phyloP scores from a whole-genome alignment of 2,113 vertebrate genomes.

The Microcebus griseorufus region DNA sequence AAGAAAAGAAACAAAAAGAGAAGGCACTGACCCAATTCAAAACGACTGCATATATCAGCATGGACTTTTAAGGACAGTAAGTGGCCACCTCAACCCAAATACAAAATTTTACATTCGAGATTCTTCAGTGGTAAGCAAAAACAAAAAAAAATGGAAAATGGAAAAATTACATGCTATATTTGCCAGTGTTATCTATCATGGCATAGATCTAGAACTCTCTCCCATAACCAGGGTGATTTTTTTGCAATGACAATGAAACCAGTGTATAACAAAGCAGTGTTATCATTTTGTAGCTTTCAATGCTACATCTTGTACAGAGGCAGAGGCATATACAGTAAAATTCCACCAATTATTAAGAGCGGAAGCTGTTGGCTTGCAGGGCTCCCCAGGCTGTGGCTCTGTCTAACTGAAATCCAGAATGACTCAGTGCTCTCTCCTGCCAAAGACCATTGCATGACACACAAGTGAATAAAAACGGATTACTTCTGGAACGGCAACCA shows the following conservation, averaged over 20 bases:
- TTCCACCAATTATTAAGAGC: background rate
- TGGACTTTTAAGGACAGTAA: background rate
- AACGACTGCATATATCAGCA: background rate
- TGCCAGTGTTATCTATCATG: constrained; percentile 19
- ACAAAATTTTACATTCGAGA: constrained; percentile 27
- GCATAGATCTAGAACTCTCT: constrained; percentile 32
- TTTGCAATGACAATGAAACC: constrained; percentile 29
- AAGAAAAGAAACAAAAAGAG: background rate
- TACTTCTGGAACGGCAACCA: constrained; percentile 51
- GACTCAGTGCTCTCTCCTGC: background rate
- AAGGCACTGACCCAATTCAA: constrained; percentile 59
- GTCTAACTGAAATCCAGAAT: background rate
- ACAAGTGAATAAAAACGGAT: background rate
- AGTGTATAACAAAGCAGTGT: constrained; percentile 24
- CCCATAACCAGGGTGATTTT: background rate
- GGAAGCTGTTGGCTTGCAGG: background rate
- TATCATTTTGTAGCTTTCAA: background rate
- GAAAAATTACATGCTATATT: background rate
- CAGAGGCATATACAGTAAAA: background rate
- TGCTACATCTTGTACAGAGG: background rate
- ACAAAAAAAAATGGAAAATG: background rate
- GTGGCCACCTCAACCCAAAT: constrained; percentile 14
- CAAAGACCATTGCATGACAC: background rate
- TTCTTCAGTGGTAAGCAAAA: constrained; percentile 50
- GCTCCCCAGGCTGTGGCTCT: background rate